Percentiles rank a stretch among this genome's conserved stretches.
These are phyloP conservation scores for Mythimna pallens DNA, from an alignment of 2,888 invertebrate genomes.

Conservation along the genomic window DNA sequence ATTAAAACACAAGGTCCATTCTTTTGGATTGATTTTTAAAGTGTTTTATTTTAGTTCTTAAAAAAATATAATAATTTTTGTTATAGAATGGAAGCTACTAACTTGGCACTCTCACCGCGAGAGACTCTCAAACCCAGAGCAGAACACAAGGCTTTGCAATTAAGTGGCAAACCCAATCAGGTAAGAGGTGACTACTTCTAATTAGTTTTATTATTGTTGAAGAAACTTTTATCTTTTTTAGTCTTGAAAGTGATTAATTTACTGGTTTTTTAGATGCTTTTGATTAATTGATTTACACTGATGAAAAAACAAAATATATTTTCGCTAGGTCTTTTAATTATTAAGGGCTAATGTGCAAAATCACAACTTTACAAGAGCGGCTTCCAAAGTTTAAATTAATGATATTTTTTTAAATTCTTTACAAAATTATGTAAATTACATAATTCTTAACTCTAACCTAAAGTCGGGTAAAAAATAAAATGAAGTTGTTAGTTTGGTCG, in stretches of 20 bases:
- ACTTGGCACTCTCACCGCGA: conserved; percentile 84
- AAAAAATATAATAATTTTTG: conserved; percentile 41
- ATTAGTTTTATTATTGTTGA: background rate
- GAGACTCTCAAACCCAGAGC: conserved; percentile 84
- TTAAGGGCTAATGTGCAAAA: too few relatives aligned
- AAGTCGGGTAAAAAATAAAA: too few relatives aligned
- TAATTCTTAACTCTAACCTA: too few relatives aligned
- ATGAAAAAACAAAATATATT: too few relatives aligned
- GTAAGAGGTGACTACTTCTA: conserved; percentile 71
- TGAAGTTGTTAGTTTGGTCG: too few relatives aligned
- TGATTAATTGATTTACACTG: too few relatives aligned
- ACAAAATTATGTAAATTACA: too few relatives aligned
- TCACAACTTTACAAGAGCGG: too few relatives aligned
- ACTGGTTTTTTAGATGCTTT: too few relatives aligned
- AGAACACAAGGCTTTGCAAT: conserved; percentile 85
- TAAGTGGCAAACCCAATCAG: conserved; percentile 90
- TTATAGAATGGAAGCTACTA: conserved; percentile 90
- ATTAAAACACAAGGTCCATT: background rate
- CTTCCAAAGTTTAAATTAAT: too few relatives aligned
- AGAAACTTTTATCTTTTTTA: background rate
- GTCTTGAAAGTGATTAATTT: background rate
- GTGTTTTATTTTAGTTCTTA: background rate
- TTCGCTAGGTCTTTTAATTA: too few relatives aligned
- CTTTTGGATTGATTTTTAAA: background rate
- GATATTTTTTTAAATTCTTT: too few relatives aligned